Evolutionary conservation across 1,140 invertebrate genomes (phyloP).

Genomic region (Antheraea pernyi): DNA sequence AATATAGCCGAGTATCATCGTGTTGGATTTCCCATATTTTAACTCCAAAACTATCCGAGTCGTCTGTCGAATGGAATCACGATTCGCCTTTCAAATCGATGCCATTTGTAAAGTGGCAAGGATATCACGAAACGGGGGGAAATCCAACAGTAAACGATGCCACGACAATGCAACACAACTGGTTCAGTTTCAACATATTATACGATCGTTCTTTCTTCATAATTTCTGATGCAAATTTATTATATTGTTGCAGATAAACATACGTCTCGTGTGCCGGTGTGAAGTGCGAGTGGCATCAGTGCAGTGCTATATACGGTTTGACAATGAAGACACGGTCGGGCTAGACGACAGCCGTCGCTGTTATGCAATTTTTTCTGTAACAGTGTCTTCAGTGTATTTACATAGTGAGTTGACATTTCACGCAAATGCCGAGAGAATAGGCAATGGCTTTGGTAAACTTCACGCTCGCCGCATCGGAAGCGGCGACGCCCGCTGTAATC

Average conservation of each 20-base stretch:
- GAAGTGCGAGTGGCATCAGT: constrained; percentile 30
- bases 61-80: constrained; percentile 56
- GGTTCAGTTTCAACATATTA: constrained; percentile 23
- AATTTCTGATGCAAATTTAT: constrained; percentile 8
- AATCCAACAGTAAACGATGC: constrained; percentile 57
- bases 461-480: constrained; percentile 47
- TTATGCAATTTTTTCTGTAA: constrained; percentile 56
- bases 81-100: constrained; percentile 70
- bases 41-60: constrained; percentile 50
- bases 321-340: constrained; percentile 51
- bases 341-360: constrained; percentile 45
- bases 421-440: constrained; percentile 52
- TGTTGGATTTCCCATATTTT: constrained; percentile 57
- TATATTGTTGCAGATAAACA: constrained; percentile 52
- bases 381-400: constrained; percentile 34
- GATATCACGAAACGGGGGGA: constrained; percentile 64
- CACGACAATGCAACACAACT: constrained; percentile 29
- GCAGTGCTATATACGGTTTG: constrained; percentile 16
- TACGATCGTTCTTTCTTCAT: constrained; percentile 5
- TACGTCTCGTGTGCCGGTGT: constrained; percentile 36
- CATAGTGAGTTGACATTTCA: constrained; percentile 55
- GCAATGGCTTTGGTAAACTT: constrained; percentile 69
- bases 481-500: constrained; percentile 48
- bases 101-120: constrained; percentile 65
- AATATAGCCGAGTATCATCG: constrained; percentile 6